Percentiles rank a stretch among this genome's conserved stretches.
These are phyloP conservation scores for Pyrrhosoma nymphula DNA, from an alignment of 2,888 invertebrate species.

Conservation along the genomic window DNA sequence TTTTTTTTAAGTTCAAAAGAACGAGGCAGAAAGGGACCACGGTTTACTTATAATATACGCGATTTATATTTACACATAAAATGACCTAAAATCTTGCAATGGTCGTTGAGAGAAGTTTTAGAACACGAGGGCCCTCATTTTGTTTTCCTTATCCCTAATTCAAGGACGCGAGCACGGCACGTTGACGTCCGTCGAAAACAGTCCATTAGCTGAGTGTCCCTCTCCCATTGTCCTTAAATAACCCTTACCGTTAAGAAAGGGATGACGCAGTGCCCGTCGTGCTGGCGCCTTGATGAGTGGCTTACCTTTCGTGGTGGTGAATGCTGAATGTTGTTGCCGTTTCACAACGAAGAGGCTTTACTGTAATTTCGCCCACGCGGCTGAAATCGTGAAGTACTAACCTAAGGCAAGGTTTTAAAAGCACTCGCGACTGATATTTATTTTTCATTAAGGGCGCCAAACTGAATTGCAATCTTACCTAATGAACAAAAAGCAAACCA, in stretches of 20 bases:
- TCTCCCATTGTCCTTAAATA: not conserved
- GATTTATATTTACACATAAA: not conserved
- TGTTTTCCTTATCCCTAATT: not conserved
- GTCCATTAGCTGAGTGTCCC: not conserved
- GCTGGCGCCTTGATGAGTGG: not conserved
- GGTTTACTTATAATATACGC: not conserved
- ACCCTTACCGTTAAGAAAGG: constrained; percentile 13
- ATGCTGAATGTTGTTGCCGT: not conserved
- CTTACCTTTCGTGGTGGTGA: not conserved
- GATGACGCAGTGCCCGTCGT: not conserved
- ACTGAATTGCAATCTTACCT: not conserved
- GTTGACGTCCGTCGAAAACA: not conserved
- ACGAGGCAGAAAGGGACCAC: not conserved
- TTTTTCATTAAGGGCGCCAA: not conserved
- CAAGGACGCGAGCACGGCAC: not conserved
- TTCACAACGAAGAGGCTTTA: not conserved
- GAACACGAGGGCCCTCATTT: not conserved
- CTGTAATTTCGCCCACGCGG: not conserved
- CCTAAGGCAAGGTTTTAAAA: not conserved
- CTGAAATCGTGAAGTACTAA: not conserved
- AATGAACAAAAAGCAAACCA: not conserved
- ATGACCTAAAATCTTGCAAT: not conserved
- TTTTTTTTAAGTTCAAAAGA: not conserved
- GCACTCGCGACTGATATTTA: not conserved
- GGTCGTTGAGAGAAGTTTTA: not conserved